Evolutionary conservation across 2,113 vertebrate species (phyloP), one percentile per base, ranked within the genome.

Genomic region (Lontra canadensis): DNA sequence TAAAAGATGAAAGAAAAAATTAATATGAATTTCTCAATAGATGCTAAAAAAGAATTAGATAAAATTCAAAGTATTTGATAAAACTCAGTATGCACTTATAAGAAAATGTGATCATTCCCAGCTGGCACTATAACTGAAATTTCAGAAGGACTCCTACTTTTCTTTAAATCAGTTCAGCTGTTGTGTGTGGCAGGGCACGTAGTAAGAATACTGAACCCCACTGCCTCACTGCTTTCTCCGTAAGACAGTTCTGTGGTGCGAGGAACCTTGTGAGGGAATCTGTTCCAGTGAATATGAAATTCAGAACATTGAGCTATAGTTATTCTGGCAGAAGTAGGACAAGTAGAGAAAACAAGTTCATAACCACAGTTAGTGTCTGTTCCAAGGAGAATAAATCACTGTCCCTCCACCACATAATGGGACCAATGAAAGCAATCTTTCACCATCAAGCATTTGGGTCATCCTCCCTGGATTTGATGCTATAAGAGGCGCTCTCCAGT

Each of bases 1-100:
- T 65, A 94, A 74, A 93, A 71, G 26, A 87, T n/a, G 26, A 61
- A 76, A 94, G 73, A 34, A 73, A 86, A 85, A 73, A 86, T 63
- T 78, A 39, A 61, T 26, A 88, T 76, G 15, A 86, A 57, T 86
- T 94, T 81, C 17, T 73, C n/a, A 96, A 71, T 23, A 86, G 52
- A 52, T 83, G 17, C 6, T 44, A 1, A 55, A 85, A 90, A 90
- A 49, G 0, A 39, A 79, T 39, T 69, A 34, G 55, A 69, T 83
- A 61, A 73, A 88, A 79, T 71, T 26, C 36, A 55, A 86, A 65
- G 12, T 52, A 52, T 78, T 39, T 79, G 57, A 42, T 63, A 84
- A 90, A 76, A 61, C 34, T 78, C 25, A 42, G 8, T 29, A 71
- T 14, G 20, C 0, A 34, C 36, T 34, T 82, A 31, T 39, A 49